Evolutionary conservation across 2,113 vertebrate species (phyloP), one percentile per base, ranked within the genome.

Genomic region (Mungos mungo): DNA sequence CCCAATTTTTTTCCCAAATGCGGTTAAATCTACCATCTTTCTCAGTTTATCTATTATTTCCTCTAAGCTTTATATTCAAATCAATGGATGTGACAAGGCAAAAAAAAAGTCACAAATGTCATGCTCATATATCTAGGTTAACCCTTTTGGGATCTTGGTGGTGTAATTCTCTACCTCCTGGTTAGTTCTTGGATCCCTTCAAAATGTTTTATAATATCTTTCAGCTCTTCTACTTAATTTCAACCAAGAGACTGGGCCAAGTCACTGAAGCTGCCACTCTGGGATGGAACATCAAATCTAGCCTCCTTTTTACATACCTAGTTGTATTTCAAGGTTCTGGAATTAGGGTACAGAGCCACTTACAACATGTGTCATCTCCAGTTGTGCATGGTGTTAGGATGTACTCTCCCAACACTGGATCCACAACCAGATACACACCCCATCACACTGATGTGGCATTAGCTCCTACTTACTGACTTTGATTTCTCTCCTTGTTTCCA

Each of bases 391-490:
- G 4, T 4, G 11, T 47, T 41, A 23, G 35, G 19, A 52, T 3
- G 3, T 3, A 4, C 0, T 7, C 0, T n/a, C 5, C 7, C 8
- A 15, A 7, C 14, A 31, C 1, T 2, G 18, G 13, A 0, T 54
- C 50, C 71, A 29, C 21, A 52, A 18, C 4, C 33, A 66, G 45
- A 52, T 0, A 27, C 21, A 47, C 29, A 4, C 0, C 3, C 10
- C 2, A 25, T 25, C 15, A 38, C 52, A 66, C 25, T 3, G 4
- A n/a, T 0, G 1, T 19, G 45, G 23, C 18, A 35, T 18, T 14
- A 7, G 3, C 1, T 52, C 12, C 2, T 9, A 63, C 45, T 68
- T 31, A 27, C 10, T 66, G n/a, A 27, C 41, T 52, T 87, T 66
- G 47, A 52, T 52, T 33, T 68, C 41, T 82, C 25, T 25, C 77